Conservation (phyloP, 2,113 vertebrate genomes). For the Cyprinus carpio region DNA sequence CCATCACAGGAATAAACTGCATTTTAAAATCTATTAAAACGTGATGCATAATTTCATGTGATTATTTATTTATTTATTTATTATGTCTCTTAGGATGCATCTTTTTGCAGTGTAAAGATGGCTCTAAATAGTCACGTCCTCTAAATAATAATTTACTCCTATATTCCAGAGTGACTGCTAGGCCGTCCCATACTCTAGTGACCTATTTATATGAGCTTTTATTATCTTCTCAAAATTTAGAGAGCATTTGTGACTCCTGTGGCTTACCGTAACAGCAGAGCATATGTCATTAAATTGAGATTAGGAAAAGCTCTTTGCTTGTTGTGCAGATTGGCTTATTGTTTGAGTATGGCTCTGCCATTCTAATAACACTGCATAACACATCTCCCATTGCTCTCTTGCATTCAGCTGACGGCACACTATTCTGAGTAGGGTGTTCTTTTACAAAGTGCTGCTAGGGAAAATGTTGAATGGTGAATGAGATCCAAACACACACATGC, state of each 20-base stretch:
- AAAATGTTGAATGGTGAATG: constrained; percentile 13
- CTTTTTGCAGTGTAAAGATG: neutral
- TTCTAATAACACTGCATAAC: constrained; percentile 45
- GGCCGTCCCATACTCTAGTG: neutral
- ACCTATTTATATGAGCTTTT: neutral
- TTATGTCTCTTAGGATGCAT: neutral
- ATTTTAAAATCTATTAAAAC: neutral
- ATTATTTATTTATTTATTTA: neutral
- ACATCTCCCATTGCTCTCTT: constrained; percentile 39
- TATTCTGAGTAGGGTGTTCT: constrained; percentile 31
- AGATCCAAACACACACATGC: constrained; percentile 3
- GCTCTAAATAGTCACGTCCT: neutral
- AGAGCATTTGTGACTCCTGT: neutral
- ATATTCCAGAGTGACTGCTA: neutral
- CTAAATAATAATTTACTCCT: neutral
- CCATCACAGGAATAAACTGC: neutral
- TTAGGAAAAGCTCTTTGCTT: constrained; percentile 41
- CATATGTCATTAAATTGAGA: constrained; percentile 49
- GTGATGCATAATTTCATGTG: neutral
- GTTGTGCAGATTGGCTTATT: constrained; percentile 36
- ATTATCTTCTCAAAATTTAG: neutral
- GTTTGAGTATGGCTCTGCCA: neutral
- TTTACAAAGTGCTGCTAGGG: constrained; percentile 23
- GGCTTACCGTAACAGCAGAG: neutral
- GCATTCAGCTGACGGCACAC: constrained; percentile 53